These are phyloP conservation scores for Standfussiana lucernea DNA, from an alignment of 2,888 invertebrate species.

Conservation along the genomic window DNA sequence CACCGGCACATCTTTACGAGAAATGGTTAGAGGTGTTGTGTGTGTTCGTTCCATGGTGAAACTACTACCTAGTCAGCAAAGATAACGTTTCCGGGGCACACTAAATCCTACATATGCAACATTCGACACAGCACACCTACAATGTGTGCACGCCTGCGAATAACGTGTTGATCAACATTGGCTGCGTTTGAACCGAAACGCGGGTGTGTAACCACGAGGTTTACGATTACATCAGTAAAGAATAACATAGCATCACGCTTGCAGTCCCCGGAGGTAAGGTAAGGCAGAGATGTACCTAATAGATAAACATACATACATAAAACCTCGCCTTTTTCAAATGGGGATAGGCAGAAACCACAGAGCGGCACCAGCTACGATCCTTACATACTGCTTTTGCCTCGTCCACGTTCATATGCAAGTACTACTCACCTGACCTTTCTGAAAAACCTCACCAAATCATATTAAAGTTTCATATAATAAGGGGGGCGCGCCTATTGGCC, in stretches of 20 bases:
- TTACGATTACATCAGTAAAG: not conserved
- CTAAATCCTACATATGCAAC: not conserved
- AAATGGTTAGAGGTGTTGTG: not conserved
- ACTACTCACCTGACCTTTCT: no score
- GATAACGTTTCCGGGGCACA: not conserved
- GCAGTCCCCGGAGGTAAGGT: no score
- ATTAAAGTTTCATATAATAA: no score
- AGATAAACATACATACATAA: no score
- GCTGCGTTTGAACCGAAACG: not conserved
- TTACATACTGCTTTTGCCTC: no score
- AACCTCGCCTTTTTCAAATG: no score
- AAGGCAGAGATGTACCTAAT: not conserved
- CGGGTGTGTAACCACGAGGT: not conserved
- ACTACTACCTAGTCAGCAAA: not conserved
- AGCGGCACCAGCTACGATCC: no score
- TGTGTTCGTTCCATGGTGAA: not conserved
- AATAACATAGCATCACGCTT: not conserved
- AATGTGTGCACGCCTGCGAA: not conserved
- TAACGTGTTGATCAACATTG: constrained; percentile 5
- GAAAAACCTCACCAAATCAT: no score
- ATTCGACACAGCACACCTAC: not conserved
- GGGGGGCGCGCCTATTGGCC: not conserved
- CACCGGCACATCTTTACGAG: not conserved
- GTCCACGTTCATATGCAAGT: no score
- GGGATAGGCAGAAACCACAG: no score